Evolutionary conservation across 2,888 invertebrate genomes (phyloP), one percentile per base, ranked within the genome.

Genomic region (Hofmannophila pseudospretella): DNA sequence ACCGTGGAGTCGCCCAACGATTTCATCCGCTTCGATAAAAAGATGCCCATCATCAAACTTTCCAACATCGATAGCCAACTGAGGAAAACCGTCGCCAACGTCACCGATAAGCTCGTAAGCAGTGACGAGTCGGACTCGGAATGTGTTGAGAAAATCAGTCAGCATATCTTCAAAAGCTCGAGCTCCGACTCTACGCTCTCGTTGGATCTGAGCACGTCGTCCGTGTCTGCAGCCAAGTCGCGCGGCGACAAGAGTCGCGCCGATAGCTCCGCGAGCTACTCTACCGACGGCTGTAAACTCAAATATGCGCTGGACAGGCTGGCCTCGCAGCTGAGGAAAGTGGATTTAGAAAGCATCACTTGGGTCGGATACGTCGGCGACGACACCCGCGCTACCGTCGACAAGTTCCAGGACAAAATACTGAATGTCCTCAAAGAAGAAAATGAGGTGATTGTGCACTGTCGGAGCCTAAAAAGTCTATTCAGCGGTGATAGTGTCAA

Each of bases 1-100:
- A 68, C 73, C 0, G 74, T 75, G 0, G 38, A 45, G 0, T 63
- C 69, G 0, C 2, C 23, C 12, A 58, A 54, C 1, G 79, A 80
- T 35, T 58, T 74, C 31, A 59, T 77, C 3, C 49, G 64, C 4
- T 62, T 79, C 8, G 63, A 80, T 38, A 73, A 71, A 0, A 82
- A 75, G 47, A 4, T 81, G 8, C 81, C 81, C 0, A n/a, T 74
- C 0, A 8, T 84, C 0, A 56, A 62, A 46, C 42, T 81, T 2
- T 51, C 48, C 1, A 56, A 67, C 35, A 16, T 16, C 16, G 5
- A 5, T 16, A 16, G 16, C 3, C 5, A 3, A 3, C 5, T 16
- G 5, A 16, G 3, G 3, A 16, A 16, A 4, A 3, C 16, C 16
- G 16, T 5, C 5, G 16, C 16, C 5, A 16, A 16, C 5, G 16